Conservation (phyloP, 2,888 invertebrate species). For the Agrilus mali region DNA sequence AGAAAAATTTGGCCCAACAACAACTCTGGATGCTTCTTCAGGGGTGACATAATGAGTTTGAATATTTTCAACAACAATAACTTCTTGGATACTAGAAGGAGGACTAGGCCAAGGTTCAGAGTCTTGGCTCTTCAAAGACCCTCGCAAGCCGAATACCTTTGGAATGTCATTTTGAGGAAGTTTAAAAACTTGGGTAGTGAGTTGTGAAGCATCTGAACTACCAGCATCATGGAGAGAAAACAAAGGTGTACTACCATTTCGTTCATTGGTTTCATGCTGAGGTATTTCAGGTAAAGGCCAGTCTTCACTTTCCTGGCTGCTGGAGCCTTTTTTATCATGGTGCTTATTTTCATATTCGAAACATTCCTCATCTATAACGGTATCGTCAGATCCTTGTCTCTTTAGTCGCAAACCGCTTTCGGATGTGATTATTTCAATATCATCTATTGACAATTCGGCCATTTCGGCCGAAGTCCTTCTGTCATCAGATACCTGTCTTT, state of each 20-base stretch:
- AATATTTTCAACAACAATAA: constrained; percentile 60
- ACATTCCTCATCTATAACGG: constrained; percentile 34
- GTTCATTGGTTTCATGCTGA: constrained; percentile 24
- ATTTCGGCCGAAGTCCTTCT: constrained; percentile 72
- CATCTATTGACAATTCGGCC: constrained; percentile 71
- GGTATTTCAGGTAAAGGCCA: constrained; percentile 66
- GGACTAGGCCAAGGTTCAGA: constrained; percentile 75
- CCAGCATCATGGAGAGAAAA: constrained; percentile 32
- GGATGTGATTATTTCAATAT: constrained; percentile 34
- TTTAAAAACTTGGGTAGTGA: constrained; percentile 31
- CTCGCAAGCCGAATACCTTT: constrained; percentile 31
- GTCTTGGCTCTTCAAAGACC: constrained; percentile 42
- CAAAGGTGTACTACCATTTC: constrained; percentile 14
- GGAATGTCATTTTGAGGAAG: constrained; percentile 29
- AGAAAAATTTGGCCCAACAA: constrained; percentile 53
- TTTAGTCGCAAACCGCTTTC: constrained; percentile 30
- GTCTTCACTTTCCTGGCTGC: constrained; percentile 58
- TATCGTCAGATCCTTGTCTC: constrained; percentile 34
- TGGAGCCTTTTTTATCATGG: constrained; percentile 33
- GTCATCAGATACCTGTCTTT: constrained; percentile 61
- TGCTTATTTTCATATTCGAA: constrained; percentile 23
- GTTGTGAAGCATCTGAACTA: constrained; percentile 33
- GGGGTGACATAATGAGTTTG: constrained; percentile 71
- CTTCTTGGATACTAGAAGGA: constrained; percentile 57
- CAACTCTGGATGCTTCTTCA: constrained; percentile 66